Conservation (phyloP, 2,888 invertebrate genomes). For the Synanthedon andrenaeformis region DNA sequence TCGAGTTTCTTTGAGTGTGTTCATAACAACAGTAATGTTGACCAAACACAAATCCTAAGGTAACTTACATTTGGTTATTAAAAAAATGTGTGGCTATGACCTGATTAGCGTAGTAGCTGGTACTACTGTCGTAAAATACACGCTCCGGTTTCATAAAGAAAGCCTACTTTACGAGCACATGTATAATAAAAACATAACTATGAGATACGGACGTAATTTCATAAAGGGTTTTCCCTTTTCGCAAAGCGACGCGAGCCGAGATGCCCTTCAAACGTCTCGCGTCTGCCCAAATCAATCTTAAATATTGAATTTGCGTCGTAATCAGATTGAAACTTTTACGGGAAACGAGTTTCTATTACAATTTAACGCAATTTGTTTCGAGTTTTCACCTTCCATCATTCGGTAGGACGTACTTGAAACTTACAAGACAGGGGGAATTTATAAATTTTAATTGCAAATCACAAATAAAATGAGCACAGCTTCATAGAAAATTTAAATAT, state of each 20-base stretch:
- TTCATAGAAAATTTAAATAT: too few relatives aligned
- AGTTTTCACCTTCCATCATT: slow-evolving; percentile 53
- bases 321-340: slow-evolving; percentile 64
- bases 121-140: too few relatives aligned
- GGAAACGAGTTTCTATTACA: slow-evolving; percentile 67
- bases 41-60: too few relatives aligned
- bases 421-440: slow-evolving; percentile 32
- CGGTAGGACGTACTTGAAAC: slow-evolving; percentile 35
- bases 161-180: too few relatives aligned
- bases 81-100: too few relatives aligned
- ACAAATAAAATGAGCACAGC: slow-evolving; percentile 20
- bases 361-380: slow-evolving; percentile 67
- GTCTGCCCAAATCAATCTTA: slow-evolving; percentile 68
- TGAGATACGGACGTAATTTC: not conserved
- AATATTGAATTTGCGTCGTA: slow-evolving; percentile 68
- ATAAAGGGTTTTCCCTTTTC: slow-evolving; percentile 1
- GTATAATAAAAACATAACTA: not conserved
- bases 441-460: slow-evolving; percentile 43
- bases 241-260: slow-evolving; percentile 16
- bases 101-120: too few relatives aligned
- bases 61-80: too few relatives aligned
- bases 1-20: too few relatives aligned
- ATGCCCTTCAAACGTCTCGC: slow-evolving; percentile 55
- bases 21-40: too few relatives aligned
- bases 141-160: too few relatives aligned